Evolutionary conservation across 2,888 invertebrate species (phyloP).

Genomic region (Ptychoptera contaminata): DNA sequence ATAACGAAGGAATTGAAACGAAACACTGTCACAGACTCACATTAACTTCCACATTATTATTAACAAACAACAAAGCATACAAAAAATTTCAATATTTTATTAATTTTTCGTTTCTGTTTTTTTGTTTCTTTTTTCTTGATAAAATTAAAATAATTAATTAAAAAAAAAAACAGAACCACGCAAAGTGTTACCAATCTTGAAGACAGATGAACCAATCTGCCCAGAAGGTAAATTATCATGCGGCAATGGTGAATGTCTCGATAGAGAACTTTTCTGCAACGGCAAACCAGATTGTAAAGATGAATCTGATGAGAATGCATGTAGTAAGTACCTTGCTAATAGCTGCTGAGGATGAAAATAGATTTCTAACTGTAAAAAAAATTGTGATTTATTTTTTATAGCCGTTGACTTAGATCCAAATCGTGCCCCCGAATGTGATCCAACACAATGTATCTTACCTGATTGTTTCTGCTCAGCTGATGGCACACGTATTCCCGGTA

Average conservation of each 20-base stretch:
- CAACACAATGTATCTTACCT: conserved; percentile 72
- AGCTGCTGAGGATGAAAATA: too few relatives aligned
- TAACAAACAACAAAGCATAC: too few relatives aligned
- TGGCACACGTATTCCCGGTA: conserved; percentile 76
- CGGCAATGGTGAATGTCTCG: conserved; percentile 83
- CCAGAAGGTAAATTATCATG: conserved; percentile 81
- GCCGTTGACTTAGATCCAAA: conserved; percentile 84
- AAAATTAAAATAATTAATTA: neutral
- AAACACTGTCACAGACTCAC: too few relatives aligned
- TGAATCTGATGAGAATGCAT: conserved; percentile 89
- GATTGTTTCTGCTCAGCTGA: conserved; percentile 90
- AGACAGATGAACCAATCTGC: conserved; percentile 87
- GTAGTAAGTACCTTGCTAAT: conserved; percentile 52
- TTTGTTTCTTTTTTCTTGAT: neutral
- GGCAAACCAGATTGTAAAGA: conserved; percentile 86
- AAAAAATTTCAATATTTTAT: too few relatives aligned
- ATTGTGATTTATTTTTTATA: conserved; percentile 27
- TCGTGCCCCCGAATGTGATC: conserved; percentile 81
- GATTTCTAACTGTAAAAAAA: neutral
- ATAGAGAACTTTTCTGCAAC: conserved; percentile 84
- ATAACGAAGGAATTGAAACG: too few relatives aligned
- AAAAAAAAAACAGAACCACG: conserved; percentile 57
- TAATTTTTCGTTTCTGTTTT: too few relatives aligned
- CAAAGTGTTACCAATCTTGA: conserved; percentile 73
- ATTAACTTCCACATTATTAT: too few relatives aligned